These are phyloP conservation scores for Zophobas morio DNA, from an alignment of 1,140 invertebrate genomes.

Conservation along the genomic window DNA sequence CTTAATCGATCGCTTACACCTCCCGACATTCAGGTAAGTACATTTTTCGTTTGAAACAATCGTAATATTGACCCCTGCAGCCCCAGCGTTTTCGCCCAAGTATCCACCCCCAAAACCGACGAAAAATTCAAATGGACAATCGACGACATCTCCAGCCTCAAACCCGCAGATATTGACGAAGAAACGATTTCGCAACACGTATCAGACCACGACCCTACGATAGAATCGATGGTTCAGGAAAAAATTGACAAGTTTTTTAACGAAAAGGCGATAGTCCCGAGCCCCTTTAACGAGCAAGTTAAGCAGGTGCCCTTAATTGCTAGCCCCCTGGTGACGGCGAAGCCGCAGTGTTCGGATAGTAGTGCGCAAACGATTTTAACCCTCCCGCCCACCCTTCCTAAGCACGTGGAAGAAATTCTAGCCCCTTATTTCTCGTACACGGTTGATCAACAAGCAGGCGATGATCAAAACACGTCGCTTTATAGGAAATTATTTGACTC, in stretches of 20 bases:
- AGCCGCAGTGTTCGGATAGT: background rate
- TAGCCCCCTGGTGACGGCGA: constrained; percentile 23
- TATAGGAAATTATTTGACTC: constrained; percentile 62
- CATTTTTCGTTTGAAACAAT: constrained; percentile 21
- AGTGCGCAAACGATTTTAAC: constrained; percentile 61
- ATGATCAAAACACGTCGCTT: constrained; percentile 51
- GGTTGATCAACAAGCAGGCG: constrained; percentile 56
- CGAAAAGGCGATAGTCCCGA: constrained; percentile 64
- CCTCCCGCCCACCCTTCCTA: constrained; percentile 68
- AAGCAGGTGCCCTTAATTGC: constrained; percentile 53
- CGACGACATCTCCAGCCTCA: constrained; percentile 63
- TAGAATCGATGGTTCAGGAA: constrained; percentile 61
- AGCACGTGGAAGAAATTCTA: constrained; percentile 73
- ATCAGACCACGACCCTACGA: constrained; percentile 54
- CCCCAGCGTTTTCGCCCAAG: constrained; percentile 63
- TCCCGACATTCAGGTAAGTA: constrained; percentile 63
- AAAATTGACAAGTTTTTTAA: constrained; percentile 65
- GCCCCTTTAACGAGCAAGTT: constrained; percentile 59
- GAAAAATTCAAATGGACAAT: constrained; percentile 66
- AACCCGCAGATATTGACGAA: constrained; percentile 66
- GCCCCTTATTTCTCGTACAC: constrained; percentile 74
- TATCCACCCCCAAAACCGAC: constrained; percentile 59
- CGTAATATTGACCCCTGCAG: constrained; percentile 54
- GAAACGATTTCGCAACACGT: constrained; percentile 61
- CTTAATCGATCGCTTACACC: constrained; percentile 61